Evolutionary conservation across 2,797 vertebrate species (phyloP).

Genomic region (Octomys mimax): DNA sequence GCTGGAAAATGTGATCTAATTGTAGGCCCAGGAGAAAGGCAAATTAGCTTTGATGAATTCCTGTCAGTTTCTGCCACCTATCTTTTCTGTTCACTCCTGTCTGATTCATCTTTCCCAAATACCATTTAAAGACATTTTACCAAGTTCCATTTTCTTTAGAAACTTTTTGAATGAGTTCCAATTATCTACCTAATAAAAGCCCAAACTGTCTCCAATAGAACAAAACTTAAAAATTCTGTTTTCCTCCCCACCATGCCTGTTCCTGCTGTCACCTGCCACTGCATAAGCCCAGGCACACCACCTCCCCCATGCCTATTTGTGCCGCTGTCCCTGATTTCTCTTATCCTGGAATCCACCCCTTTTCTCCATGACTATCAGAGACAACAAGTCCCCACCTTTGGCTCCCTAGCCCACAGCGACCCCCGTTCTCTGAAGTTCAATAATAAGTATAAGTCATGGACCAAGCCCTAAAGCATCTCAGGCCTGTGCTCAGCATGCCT

Average conservation of each 20-base stretch:
- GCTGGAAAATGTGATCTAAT: background rate
- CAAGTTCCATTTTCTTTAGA: slow-evolving; percentile 33
- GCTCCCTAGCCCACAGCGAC: background rate
- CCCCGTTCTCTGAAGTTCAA: background rate
- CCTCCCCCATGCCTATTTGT: background rate
- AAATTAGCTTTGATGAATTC: slow-evolving; percentile 1
- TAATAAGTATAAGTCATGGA: background rate
- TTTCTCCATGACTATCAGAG: background rate
- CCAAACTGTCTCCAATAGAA: background rate
- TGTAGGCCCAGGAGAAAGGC: background rate
- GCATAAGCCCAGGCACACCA: background rate
- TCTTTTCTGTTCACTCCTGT: background rate
- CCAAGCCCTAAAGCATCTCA: background rate
- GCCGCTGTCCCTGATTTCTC: background rate
- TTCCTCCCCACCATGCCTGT: background rate
- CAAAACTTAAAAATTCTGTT: background rate
- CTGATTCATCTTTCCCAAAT: slow-evolving; percentile 9
- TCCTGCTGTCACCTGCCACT: background rate
- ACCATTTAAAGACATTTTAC: slow-evolving; percentile 23
- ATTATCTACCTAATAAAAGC: slow-evolving; percentile 39
- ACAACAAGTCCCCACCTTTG: background rate
- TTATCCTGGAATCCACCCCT: background rate
- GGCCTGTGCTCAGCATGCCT: background rate
- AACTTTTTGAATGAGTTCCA: slow-evolving; percentile 16
- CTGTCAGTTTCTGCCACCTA: background rate